Evolutionary conservation across 2,888 invertebrate genomes (phyloP).

Genomic region (Noctua comes): DNA sequence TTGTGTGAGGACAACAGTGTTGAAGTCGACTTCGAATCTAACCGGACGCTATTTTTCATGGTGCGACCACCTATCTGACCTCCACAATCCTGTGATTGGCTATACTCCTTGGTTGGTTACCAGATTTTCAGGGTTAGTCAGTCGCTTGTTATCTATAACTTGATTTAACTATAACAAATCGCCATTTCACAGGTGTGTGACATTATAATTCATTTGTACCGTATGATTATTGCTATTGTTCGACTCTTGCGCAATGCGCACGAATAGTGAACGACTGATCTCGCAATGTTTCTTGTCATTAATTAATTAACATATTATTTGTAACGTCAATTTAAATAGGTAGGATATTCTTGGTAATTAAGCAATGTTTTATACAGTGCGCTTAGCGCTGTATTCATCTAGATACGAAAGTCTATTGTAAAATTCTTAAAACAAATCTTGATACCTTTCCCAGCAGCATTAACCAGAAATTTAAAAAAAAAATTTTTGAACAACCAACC

Average conservation of each 20-base stretch:
- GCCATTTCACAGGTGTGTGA: conserved; percentile 63
- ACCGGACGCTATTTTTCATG: neutral
- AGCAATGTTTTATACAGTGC: neutral
- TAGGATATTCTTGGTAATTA: neutral
- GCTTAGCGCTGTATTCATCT: neutral
- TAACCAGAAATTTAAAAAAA: neutral
- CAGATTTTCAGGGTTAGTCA: conserved; percentile 1
- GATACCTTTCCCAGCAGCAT: no score
- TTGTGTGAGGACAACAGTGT: no score
- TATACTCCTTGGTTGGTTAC: neutral
- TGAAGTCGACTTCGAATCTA: neutral
- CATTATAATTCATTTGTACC: conserved; percentile 57
- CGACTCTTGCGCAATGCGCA: conserved; percentile 68
- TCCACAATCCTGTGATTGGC: neutral
- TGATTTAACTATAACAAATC: conserved; percentile 55
- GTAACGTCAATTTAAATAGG: conserved; percentile 21
- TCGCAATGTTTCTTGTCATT: conserved; percentile 70
- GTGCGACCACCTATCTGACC: neutral
- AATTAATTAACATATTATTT: conserved; percentile 76
- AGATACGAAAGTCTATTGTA: neutral
- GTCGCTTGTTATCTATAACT: neutral
- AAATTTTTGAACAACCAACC: conserved; percentile 42
- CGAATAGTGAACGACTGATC: conserved; percentile 59
- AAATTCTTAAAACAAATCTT: neutral
- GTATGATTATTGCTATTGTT: conserved; percentile 69